Conservation (phyloP, 2,888 invertebrate genomes). For the Pterostichus niger region DNA sequence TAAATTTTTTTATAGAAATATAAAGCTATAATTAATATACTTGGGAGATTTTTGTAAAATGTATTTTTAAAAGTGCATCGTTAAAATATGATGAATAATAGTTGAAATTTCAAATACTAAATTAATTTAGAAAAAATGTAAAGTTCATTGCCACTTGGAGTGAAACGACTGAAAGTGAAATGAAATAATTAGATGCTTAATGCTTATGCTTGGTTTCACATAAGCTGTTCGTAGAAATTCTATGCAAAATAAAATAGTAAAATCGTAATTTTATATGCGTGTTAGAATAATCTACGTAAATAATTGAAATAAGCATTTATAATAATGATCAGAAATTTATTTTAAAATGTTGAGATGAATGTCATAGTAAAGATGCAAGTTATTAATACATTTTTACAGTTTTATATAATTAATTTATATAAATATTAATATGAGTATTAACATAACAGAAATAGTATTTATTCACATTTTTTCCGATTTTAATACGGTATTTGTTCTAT, state of each 20-base stretch:
- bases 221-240: conserved; percentile 31
- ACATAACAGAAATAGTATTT: conserved; percentile 34
- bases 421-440: conserved; percentile 45
- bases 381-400: conserved; percentile 43
- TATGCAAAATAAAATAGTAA: conserved; percentile 43
- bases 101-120: conserved; percentile 17
- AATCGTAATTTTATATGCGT: conserved; percentile 23
- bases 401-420: conserved; percentile 16
- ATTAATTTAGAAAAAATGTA: conserved; percentile 7
- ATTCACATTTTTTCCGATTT: conserved; percentile 31
- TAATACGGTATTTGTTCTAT: conserved; percentile 57
- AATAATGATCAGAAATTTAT: conserved; percentile 25
- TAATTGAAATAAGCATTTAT: conserved; percentile 27
- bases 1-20: background rate
- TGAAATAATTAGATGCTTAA: conserved; percentile 49
- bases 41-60: background rate
- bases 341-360: no score
- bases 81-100: conserved; percentile 9
- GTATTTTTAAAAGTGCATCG: no score
- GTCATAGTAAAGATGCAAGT: background rate
- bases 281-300: conserved; percentile 14
- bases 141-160: conserved; percentile 56
- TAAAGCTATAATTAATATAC: background rate
- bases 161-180: conserved; percentile 58
- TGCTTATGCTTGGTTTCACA: conserved; percentile 43